Base-by-base conservation (phyloP, 2,113 vertebrate genomes). In the Miniopterus natalensis region DNA sequence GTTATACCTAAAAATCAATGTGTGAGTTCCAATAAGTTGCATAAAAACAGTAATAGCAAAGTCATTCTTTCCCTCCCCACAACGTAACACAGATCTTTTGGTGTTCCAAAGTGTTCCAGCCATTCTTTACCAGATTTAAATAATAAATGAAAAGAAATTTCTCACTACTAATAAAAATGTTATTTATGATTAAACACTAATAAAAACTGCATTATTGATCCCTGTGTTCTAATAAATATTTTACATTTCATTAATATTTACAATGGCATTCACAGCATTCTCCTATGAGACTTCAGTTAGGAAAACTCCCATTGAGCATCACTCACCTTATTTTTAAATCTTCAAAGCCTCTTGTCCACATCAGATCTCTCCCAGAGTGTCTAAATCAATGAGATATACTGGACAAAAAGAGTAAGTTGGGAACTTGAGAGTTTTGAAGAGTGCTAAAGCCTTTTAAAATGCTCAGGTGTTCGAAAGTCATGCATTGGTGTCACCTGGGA, bases 1-100 rank as follows among this genome's bases (percentile, higher is more conserved):
- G 73, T 96, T 97, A 85, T 61, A 80, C 40, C 89, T 95, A 93
- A 98, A 97, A 95, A 75, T 59, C 95, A 96, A 80, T 45, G 90
- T 85, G 53, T 90, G 31, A 84, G 53, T 96, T 94, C 65, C 84
- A 97, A 68, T 92, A 89, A 96, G 42, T 40, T 81, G 42, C 77
- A 84, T 51, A 92, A 98, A 97, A 97, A 84, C 20, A 94, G 79
- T 31, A 57, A 31, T 12, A 94, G 83, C 73, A 47, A 93, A 0
- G 6, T 47, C 66, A 6, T 88, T 40, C 96, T 4, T 90, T 91
- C 94, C 49, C 14, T 36, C 73, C 11, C 21, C 78, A 84, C 11
- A 57, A 3, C 51, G 2, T 75, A 89, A 95, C 55, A 12, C 59
- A 96, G 14, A 63, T 23, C 73, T 95, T 90, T 95, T 81, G 49